Base-by-base conservation (phyloP, 64 coral and sea anemone genomes). In the Cladopsammia gracilis region DNA sequence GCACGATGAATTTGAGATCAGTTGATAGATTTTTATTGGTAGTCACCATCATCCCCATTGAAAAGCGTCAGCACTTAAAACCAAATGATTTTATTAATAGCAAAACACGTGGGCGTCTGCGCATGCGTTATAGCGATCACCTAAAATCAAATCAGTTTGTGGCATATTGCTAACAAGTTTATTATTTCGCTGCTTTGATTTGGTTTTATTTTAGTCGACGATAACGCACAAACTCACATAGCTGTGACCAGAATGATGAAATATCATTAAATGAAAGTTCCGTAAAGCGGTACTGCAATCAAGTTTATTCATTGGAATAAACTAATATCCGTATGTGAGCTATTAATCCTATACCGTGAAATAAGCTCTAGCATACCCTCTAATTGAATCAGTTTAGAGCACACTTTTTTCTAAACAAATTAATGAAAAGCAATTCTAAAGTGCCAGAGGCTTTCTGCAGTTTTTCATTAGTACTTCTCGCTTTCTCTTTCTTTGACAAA, bases 91-190 rank as follows among this genome's bases (percentile, higher is more conserved):
- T 20, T 42, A 19, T 48, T 48, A 44, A 75, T 75, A n/a, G 16
- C 1, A 47, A 58, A 24, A 56, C 4, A 16, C 4, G 26, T 82
- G 58, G 61, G 62, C 42, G 43, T 50, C 1, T 15, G 62, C 42
- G 44, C 62, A 46, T 84, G 80, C 80, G 80, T 42, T 23, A 18
- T 82, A 68, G 46, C 18, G 42, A 7, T 48, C 44, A 14, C 62
- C 12, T 3, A 84, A 84, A 84, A 49, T 84, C 7, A 66, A 67
- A 66, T 84, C 60, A 84, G 48, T 84, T 84, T 84, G 79, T n/a
- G 61, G 19, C 45, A 48, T 19, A 84, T 22, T 15, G 16, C 19
- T 16, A 64, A 67, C 44, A 66, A 64, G 61, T 48, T 82, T 82
- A 82, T 84, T 43, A 48, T 59, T 26, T 49, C 53, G 24, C 23